These are phyloP conservation scores for Anoplius nigerrimus DNA, from an alignment of 2,888 invertebrate genomes.

Conservation along the genomic window DNA sequence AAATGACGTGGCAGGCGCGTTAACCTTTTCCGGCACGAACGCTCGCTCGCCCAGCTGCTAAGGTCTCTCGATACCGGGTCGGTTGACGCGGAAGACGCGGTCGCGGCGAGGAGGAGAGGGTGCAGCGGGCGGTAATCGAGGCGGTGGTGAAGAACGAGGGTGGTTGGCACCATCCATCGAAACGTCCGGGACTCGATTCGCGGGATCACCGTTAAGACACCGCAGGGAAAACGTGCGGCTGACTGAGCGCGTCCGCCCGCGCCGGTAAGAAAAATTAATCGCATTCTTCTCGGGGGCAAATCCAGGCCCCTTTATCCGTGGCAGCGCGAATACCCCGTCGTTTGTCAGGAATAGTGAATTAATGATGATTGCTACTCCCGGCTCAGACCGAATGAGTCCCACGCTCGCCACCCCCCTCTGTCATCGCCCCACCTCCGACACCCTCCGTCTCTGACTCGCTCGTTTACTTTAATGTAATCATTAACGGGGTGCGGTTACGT, in stretches of 20 bases:
- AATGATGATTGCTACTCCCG: slow-evolving; percentile 70
- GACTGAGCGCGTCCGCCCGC: slow-evolving; percentile 56
- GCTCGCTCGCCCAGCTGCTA: no score
- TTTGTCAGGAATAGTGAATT: slow-evolving; percentile 72
- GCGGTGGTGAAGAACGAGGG: slow-evolving; percentile 35
- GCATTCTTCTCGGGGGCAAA: slow-evolving; percentile 67
- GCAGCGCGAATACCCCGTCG: slow-evolving; percentile 67
- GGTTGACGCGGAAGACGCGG: no score
- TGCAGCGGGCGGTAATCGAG: slow-evolving; percentile 18
- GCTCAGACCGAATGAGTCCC: slow-evolving; percentile 60
- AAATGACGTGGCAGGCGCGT: no score
- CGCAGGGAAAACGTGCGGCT: slow-evolving; percentile 57
- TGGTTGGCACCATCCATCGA: slow-evolving; percentile 47
- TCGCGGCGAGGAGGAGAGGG: not conserved
- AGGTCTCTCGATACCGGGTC: no score
- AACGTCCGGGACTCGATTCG: slow-evolving; percentile 46
- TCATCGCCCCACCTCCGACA: slow-evolving; percentile 35
- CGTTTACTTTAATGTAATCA: slow-evolving; percentile 70
- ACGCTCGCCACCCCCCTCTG: slow-evolving; percentile 53
- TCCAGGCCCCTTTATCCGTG: slow-evolving; percentile 68
- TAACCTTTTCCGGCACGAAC: no score
- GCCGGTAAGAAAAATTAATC: slow-evolving; percentile 69
- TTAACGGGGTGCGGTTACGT: slow-evolving; percentile 54
- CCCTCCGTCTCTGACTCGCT: slow-evolving; percentile 45
- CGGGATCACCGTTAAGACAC: slow-evolving; percentile 53